Evolutionary conservation across 1,140 invertebrate species (phyloP), one percentile per base, ranked within the genome.

Genomic region (Camponotus vicinus): DNA sequence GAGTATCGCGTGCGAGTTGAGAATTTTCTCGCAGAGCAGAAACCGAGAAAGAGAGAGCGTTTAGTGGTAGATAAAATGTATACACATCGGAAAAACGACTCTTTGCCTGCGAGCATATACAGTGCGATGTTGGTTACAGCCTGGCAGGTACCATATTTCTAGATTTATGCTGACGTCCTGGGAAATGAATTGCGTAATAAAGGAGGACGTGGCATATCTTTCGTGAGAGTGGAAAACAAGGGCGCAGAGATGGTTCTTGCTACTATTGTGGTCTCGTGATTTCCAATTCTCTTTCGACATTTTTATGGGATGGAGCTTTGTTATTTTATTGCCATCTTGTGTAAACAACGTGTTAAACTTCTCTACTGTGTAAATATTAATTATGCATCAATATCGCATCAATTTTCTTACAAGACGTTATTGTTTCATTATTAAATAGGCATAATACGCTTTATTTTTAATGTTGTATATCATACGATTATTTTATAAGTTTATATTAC

Each of bases 161-260:
- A 70, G 85, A 90, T 91, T 91, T 89, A 89, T 91, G 85, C 80
- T 73, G 87, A 85, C 90, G 61, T 75, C 55, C 32, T 82, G 42
- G 79, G 76, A 77, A 91, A 89, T 83, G 87, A 85, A 89, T 91
- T 71, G 89, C 75, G 45, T 85, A 80, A 86, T 85, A 89, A 91
- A 86, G 76, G 76, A 79, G 75, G 52, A 70, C 67, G 40, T 45
- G 45, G 63, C 87, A 32, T 76, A 79, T 49, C 21, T 42, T 67
- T 37, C 34, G 80, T 45, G 55, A 37, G 40, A 80, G 70, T 67
- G 63, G 27, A 75, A 82, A 90, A 83, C 70, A 75, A 67, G 75
- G 18, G 13, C 32, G 21, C 52, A 3, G 49, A 78, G 73, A 67
- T 52, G 45, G 45, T 85, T 18, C 52, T 77, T 78, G 82, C 37